Evolutionary conservation across 2,797 vertebrate species (phyloP), one percentile per base, ranked within the genome.

Genomic region (Lepilemur ruficaudatus): DNA sequence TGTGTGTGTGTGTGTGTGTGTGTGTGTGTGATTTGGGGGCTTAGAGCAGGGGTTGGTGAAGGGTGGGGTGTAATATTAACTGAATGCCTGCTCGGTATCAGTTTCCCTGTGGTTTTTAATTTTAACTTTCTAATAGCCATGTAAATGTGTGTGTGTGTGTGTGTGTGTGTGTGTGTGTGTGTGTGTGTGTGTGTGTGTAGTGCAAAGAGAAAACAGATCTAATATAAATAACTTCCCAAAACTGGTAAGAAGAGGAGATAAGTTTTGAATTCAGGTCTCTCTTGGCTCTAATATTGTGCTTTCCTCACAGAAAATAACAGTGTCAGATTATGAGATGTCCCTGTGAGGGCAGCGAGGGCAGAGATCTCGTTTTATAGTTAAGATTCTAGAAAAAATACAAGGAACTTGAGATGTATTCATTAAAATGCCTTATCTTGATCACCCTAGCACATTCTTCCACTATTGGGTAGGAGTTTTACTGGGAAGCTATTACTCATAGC

Each of bases 361-460:
- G 50, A 89, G 35, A 57, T 92, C 22, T n/a, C 32, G 87, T 91
- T 69, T 73, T 75, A n/a, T 89, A 22, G 41, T n/a, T 55, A 57
- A 35, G 46, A 70, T 50, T 91, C 52, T 78, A 38, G 90, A 96
- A 78, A 85, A 70, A 67, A 81, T 91, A 81, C 7, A 32, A 12
- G 76, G 30, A 67, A 69, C 41, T 86, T 79, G 73, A 91, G 67
- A 61, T 67, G 6, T 65, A 78, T 9, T 63, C 18, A 41, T 89
- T 94, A 69, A 92, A 89, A 89, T 61, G n/a, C 65, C 70, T 97
- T 94, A 81, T 63, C 82, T 91, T 91, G 57, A 63, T 75, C 18
- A 72, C 59, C 30, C 14, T 28, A 35, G 73, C 65, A 55, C 70
- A 43, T 82, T 96, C 41, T 80, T 91, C 70, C 32, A 84, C n/a